Base-by-base conservation (phyloP, 2,888 invertebrate genomes). In the Masnerella sp. region DNA sequence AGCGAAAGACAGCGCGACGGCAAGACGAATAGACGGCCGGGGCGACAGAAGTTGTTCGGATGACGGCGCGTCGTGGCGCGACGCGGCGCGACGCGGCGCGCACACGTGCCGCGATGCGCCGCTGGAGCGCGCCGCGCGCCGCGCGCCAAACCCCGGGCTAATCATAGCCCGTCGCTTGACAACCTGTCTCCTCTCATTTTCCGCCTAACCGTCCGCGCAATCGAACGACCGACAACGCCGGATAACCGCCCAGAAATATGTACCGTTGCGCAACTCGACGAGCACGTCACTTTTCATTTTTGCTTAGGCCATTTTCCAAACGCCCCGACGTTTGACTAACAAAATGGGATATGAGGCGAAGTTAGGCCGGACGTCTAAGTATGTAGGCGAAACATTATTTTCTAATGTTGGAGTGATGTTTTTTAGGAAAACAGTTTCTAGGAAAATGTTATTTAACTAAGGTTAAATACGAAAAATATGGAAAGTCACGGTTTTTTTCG, bases 141-240 rank as follows among this genome's bases (percentile, higher is more conserved):
- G 73, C 71, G 79, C 76, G 76, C 59, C 51, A 47, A 52, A 8
- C 52, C 51, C 43, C 17, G 77, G 80, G 84, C 86, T 86, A 87
- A 86, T 86, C 84, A 86, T 86, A 87, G 86, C 85, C 78, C 73
- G 75, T 77, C 78, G 80, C 80, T 81, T 87, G 87, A 87, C 87
- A 87, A 87, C 86, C 87, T 87, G 87, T 86, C 87, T 86, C 87
- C 85, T 86, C 83, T 82, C 84, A 86, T 87, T 87, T 87, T 84
- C 83, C 81, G 86, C 83, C 83, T 83, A 82, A 80, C 83, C 79
- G 79, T 84, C 83, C 81, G 78, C 79, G 56, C 56, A 62, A 62
- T 58, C 72, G 56, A 70, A 70, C 59, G 42, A 59, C 56, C 58
- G 47, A 45, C 36, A 14, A 28, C 65, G 45, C 51, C 14, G 51